Evolutionary conservation across 1,140 invertebrate species (phyloP).

Genomic region (Cyclargus thomasi): DNA sequence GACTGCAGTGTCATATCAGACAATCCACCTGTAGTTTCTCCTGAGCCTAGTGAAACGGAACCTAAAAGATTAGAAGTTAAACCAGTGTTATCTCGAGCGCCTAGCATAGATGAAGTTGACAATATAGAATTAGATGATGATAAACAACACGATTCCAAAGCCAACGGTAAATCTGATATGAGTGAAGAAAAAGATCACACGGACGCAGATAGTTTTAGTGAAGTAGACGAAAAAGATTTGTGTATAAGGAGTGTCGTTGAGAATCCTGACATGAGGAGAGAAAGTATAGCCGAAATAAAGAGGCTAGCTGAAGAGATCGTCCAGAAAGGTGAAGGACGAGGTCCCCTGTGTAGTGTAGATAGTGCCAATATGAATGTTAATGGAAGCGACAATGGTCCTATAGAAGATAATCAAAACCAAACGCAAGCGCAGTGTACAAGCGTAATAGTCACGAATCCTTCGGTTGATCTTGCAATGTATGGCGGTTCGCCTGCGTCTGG

Average conservation of each 20-base stretch:
- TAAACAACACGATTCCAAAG: constrained; percentile 43
- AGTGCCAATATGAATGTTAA: constrained; percentile 58
- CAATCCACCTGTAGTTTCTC: constrained; percentile 70
- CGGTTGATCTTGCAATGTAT: constrained; percentile 75
- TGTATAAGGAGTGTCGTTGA: constrained; percentile 63
- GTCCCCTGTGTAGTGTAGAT: constrained; percentile 58
- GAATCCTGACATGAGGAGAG: constrained; percentile 64
- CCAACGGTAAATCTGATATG: constrained; percentile 63
- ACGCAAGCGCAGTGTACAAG: constrained; percentile 66
- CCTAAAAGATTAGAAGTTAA: constrained; percentile 59
- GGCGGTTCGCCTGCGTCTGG: constrained; percentile 56
- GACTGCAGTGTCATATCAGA: constrained; percentile 75
- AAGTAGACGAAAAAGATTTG: constrained; percentile 51
- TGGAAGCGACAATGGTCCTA: constrained; percentile 49
- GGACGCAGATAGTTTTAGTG: constrained; percentile 55
- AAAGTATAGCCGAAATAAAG: constrained; percentile 68
- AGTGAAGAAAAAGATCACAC: constrained; percentile 48
- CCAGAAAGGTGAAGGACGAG: constrained; percentile 59
- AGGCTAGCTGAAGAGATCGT: constrained; percentile 68
- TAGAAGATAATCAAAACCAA: constrained; percentile 40
- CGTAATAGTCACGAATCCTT: constrained; percentile 81
- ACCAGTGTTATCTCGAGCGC: constrained; percentile 54
- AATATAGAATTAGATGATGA: constrained; percentile 65
- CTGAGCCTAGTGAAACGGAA: constrained; percentile 65
- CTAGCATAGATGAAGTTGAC: constrained; percentile 68